Conservation (phyloP, 2,888 invertebrate species). For the Hypena proboscidalis region DNA sequence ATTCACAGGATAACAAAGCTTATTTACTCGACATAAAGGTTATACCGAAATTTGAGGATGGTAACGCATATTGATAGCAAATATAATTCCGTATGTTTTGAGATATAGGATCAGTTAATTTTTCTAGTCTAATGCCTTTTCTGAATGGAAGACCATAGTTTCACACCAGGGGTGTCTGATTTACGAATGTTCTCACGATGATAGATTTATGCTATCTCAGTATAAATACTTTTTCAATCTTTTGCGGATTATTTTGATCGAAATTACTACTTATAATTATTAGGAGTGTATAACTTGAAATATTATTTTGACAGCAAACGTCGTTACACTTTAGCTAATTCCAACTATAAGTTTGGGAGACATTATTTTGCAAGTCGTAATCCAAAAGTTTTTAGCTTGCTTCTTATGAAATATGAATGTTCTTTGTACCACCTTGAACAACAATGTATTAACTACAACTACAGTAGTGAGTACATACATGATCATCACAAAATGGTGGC, state of each 20-base stretch:
- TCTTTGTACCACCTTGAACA: constrained; percentile 11
- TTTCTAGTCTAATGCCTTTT: constrained; percentile 77
- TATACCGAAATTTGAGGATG: constrained; percentile 11
- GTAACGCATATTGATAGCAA: constrained; percentile 37
- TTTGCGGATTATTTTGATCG: background rate
- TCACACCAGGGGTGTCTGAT: constrained; percentile 58
- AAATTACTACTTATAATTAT: too few relatives aligned
- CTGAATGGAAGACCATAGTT: constrained; percentile 64
- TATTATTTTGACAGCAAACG: too few relatives aligned
- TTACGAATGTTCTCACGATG: constrained; percentile 62
- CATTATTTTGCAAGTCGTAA: background rate
- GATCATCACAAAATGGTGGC: constrained; percentile 42
- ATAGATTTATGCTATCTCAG: constrained; percentile 3
- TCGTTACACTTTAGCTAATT: too few relatives aligned
- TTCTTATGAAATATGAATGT: constrained; percentile 13
- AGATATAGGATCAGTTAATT: constrained; percentile 78
- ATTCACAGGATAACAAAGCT: constrained; percentile 39
- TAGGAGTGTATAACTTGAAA: too few relatives aligned
- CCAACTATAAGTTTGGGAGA: too few relatives aligned
- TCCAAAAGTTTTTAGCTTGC: background rate
- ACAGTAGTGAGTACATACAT: constrained; percentile 30
- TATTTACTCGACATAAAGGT: constrained; percentile 37
- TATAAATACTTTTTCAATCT: constrained; percentile 1
- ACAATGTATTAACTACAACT: constrained; percentile 21
- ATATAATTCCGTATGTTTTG: constrained; percentile 59